These are phyloP conservation scores for Scolopax mira DNA, from an alignment of 2,113 vertebrate genomes.

Conservation along the genomic window DNA sequence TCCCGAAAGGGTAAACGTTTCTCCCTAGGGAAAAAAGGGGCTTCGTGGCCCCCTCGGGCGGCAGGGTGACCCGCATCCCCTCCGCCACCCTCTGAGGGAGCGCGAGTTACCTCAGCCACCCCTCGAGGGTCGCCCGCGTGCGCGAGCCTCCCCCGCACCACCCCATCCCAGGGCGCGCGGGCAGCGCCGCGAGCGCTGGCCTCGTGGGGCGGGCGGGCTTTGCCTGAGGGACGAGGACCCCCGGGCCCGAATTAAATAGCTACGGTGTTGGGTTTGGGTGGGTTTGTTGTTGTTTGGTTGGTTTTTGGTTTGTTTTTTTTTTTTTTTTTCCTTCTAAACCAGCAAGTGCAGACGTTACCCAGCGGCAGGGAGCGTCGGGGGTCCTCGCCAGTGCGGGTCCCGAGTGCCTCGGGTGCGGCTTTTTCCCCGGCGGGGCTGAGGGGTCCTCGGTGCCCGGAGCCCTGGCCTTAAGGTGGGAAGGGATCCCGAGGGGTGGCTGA, in stretches of 20 bases:
- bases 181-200: background rate
- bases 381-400: background rate
- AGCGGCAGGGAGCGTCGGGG: background rate
- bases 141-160: background rate
- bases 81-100: background rate
- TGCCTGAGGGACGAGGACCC: background rate
- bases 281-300: too few species aligned
- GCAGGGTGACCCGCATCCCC: too few species aligned
- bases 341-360: background rate
- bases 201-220: too few species aligned
- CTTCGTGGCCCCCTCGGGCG: background rate
- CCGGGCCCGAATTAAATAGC: too few species aligned
- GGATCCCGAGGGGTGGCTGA: background rate
- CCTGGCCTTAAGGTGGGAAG: background rate
- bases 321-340: too few species aligned
- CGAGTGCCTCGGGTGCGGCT: background rate
- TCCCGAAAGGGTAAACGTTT: too few species aligned
- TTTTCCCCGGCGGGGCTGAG: too few species aligned
- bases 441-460: accelerated
- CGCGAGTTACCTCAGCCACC: background rate
- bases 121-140: background rate
- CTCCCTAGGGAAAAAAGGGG: accelerated
- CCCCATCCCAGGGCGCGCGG: background rate
- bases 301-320: too few species aligned
- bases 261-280: too few species aligned